These are phyloP conservation scores for Hipposideros larvatus DNA, from an alignment of 2,797 vertebrate species.

Conservation along the genomic window DNA sequence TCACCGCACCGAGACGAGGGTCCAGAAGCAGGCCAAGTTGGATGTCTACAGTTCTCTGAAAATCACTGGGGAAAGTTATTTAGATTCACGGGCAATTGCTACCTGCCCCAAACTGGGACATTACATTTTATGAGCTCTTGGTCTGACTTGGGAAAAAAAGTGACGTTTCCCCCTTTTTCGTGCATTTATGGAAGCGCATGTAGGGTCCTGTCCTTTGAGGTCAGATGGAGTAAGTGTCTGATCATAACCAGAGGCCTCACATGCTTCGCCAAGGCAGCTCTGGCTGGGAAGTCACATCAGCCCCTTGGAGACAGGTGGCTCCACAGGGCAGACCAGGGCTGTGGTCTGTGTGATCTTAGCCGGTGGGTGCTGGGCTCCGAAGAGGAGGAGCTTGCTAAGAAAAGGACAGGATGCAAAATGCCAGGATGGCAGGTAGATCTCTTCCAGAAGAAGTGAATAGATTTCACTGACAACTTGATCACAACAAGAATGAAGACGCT, in stretches of 20 bases:
- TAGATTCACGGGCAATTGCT: not conserved
- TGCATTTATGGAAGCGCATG: not conserved
- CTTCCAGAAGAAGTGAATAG: not conserved
- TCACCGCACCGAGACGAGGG: rapidly evolving
- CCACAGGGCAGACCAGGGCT: not conserved
- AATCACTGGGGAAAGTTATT: not conserved
- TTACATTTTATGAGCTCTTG: not conserved
- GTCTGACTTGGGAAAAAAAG: not conserved
- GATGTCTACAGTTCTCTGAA: too few relatives aligned
- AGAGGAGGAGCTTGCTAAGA: not conserved
- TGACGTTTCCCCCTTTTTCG: not conserved
- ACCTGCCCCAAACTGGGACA: not conserved
- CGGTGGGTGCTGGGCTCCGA: not conserved
- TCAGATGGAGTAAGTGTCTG: not conserved
- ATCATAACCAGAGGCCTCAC: not conserved
- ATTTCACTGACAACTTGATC: not conserved
- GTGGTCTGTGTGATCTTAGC: not conserved
- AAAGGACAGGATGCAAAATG: not conserved
- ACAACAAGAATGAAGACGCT: not conserved
- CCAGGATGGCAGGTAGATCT: not conserved
- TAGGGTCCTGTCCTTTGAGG: not conserved
- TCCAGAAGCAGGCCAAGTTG: not conserved
- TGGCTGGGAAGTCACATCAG: not conserved
- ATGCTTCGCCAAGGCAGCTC: not conserved
- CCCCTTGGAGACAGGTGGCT: not conserved